Evolutionary conservation across 2,797 vertebrate genomes (phyloP).

Genomic region (Lutjanus campechanus): DNA sequence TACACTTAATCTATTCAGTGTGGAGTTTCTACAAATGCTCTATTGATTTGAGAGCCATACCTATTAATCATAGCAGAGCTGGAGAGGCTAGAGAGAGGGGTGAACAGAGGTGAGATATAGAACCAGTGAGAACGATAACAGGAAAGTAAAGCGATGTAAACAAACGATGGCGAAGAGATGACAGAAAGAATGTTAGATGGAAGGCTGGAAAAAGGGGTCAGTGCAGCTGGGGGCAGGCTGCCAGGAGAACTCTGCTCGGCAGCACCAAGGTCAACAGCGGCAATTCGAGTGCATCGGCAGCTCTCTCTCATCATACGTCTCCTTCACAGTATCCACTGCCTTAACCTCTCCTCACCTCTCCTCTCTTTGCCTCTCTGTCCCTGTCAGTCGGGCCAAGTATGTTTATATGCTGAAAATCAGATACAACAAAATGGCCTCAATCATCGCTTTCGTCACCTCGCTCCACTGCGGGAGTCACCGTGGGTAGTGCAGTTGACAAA

Average conservation of each 20-base stretch:
- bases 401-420: slow-evolving; percentile 35
- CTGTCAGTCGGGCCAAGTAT: slow-evolving; percentile 39
- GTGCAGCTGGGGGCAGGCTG: slow-evolving; percentile 32
- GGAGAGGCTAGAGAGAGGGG: slow-evolving; percentile 24
- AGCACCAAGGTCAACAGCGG: slow-evolving; percentile 70
- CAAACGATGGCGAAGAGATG: slow-evolving; percentile 23
- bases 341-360: slow-evolving; percentile 45
- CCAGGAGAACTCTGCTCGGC: slow-evolving; percentile 53
- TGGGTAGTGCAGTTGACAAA: slow-evolving; percentile 12
- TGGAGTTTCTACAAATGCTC: slow-evolving; percentile 78
- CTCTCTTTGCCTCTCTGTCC: slow-evolving; percentile 19
- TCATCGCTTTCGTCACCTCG: slow-evolving; percentile 26
- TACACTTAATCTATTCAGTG: slow-evolving; percentile 73
- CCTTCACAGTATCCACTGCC: slow-evolving; percentile 49
- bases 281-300: slow-evolving; percentile 60
- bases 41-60: slow-evolving; percentile 75
- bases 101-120: slow-evolving; percentile 25
- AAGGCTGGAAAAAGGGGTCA: slow-evolving; percentile 43
- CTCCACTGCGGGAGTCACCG: background rate
- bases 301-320: slow-evolving; percentile 73
- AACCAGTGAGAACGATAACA: slow-evolving; percentile 32
- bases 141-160: slow-evolving; percentile 48
- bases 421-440: slow-evolving; percentile 40
- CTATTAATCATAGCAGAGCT: slow-evolving; percentile 76
- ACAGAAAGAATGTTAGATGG: slow-evolving; percentile 37